A percentile compares a stretch with the other conserved stretches of the same genome.
Evolutionary conservation across 2,888 invertebrate genomes (phyloP).

Genomic region (Emmelina monodactyla): DNA sequence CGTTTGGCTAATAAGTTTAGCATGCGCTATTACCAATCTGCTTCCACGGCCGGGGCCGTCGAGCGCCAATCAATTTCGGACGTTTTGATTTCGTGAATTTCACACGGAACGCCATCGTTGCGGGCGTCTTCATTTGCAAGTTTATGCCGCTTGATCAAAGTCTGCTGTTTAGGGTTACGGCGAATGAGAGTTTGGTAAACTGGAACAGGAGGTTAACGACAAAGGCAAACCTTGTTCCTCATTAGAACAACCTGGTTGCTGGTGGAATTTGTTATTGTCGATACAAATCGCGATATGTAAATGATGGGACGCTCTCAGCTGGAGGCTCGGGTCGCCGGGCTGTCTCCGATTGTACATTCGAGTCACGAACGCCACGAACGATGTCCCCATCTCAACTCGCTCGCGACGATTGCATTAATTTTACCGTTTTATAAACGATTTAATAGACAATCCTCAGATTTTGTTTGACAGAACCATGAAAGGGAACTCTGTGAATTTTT

Average conservation of each 20-base stretch:
- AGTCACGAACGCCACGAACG: constrained; percentile 55
- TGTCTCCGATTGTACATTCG: constrained; percentile 48
- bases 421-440: constrained; percentile 61
- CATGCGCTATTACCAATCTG: constrained; percentile 63
- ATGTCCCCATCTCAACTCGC: constrained; percentile 57
- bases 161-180: constrained; percentile 18
- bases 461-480: constrained; percentile 15
- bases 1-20: constrained; percentile 65
- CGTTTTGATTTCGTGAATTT: constrained; percentile 56
- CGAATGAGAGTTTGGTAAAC: background rate
- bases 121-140: constrained; percentile 48
- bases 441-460: constrained; percentile 56
- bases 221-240: background rate
- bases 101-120: constrained; percentile 32
- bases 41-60: constrained; percentile 42
- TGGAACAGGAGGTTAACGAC: background rate
- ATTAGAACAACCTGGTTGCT: background rate
- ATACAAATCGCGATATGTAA: constrained; percentile 59
- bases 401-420: constrained; percentile 62
- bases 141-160: constrained; percentile 34
- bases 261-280: constrained; percentile 31
- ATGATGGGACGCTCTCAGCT: constrained; percentile 36
- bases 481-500: background rate
- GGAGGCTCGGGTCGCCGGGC: constrained; percentile 26
- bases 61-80: constrained; percentile 59